Base-by-base conservation (phyloP, 1,140 invertebrate species). In the Euborellia annulipes region DNA sequence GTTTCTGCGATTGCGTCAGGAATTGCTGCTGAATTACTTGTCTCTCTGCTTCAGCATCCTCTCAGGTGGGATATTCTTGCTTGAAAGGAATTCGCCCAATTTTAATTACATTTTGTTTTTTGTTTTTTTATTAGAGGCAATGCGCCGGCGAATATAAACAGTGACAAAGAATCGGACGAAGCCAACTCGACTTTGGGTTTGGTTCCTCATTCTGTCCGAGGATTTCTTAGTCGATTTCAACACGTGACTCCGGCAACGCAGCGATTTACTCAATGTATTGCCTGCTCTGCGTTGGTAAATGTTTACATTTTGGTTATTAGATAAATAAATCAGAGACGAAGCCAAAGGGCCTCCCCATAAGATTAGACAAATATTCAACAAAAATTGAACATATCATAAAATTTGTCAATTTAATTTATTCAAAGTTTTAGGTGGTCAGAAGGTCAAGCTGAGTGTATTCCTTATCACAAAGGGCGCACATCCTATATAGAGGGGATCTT, bases 121-220 rank as follows among this genome's bases (percentile, higher is more conserved):
- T 32, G 45, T 13, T 47, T 50, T 23, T 20, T 57, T 60, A 67
- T 53, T 49, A 76, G 72, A 46, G 64, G 65, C 27, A 55, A 71
- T 46, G 79, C 83, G 1, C 72, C 78, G 23, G 77, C 76, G 1
- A 62, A 65, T 36, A 76, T 68, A 53, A 67, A 69, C 48, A 49
- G 61, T n/a, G 50, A 47, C 13, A 56, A 55, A 8, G 55, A 55
- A 3, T 56, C 58, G 19, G 47, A 40, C 9, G 59, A 64, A 27
- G 58, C 58, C 14, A 69, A 76, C 47, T 78, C 82, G 30, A 62
- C 81, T 20, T 65, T 96, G 0, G 93, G 94, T 6, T 67, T 85
- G 0, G 68, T 96, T 27, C 93, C 94, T 1, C 94, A 98, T 62
- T 91, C 92, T 18, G 85, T 98, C 45, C 69, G 94, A 36, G 91